Base-by-base conservation (phyloP, 1,140 invertebrate species). In the Eurosta solidaginis region DNA sequence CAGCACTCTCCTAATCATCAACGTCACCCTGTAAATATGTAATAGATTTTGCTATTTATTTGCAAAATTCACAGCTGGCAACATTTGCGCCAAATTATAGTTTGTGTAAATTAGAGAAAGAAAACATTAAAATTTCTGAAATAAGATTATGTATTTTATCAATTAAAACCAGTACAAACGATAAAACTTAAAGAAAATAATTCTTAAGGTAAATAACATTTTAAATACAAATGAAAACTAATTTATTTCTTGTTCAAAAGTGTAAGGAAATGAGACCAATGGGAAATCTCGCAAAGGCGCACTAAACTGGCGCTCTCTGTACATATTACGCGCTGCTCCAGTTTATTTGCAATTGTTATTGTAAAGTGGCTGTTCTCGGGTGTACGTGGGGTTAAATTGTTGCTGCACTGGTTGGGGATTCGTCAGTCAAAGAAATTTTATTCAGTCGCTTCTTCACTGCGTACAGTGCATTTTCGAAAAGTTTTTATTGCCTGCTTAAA, bases 401-500 rank as follows among this genome's bases (percentile, higher is more conserved):
- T 68, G 27, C 33, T 68, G 59, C 59, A 68, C 20, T 68, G 59
- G 59, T 68, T 68, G 59, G 59, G 59, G 59, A 68, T 40, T 68
- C 59, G 59, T 68, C 59, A 68, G 59, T 33, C 7, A 68, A 68
- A 68, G 49, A 76, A 76, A 76, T 76, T 33, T 36, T 33, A 76
- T 50, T 50, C 45, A 50, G 27, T 36, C 45, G 49, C 49, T 76
- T 50, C 49, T 49, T 76, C 29, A 29, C 45, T 76, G 42, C 49
- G 49, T 50, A 50, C 45, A 50, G 74, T 36, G 74, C 74, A 50
- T 76, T 76, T 20, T 40, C 45, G 77, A 42, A 45, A 44, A 78
- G 20, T 74, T 78, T 68, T 77, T 68, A 50, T 44, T 78, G 63
- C 77, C n/a, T 52, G 33, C 77, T 63, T 74, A 78, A 73, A n/a